Evolutionary conservation across 1,140 invertebrate species (phyloP).

Genomic region (Aethina tumida): DNA sequence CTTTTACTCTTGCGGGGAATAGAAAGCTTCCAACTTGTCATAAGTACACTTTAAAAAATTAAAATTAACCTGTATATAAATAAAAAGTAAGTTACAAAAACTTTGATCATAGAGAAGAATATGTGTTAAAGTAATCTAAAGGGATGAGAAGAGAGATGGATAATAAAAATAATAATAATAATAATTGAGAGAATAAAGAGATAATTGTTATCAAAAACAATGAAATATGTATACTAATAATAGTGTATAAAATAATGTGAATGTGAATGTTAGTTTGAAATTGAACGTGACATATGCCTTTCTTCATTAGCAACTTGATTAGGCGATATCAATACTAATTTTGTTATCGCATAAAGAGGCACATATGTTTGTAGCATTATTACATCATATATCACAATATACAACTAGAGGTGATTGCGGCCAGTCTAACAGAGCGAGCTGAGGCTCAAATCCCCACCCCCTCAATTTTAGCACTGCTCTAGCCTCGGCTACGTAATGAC

Average conservation of each 20-base stretch:
- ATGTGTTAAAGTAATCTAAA: too few relatives aligned
- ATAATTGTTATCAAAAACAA: too few relatives aligned
- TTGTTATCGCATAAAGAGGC: conserved; percentile 33
- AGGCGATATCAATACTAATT: conserved; percentile 34
- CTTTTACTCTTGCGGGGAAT: too few relatives aligned
- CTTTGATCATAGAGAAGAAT: too few relatives aligned
- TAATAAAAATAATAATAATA: too few relatives aligned
- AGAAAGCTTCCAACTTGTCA: too few relatives aligned
- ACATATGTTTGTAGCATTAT: conserved; percentile 36
- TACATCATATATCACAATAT: conserved; percentile 36
- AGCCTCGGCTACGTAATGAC: conserved; percentile 28
- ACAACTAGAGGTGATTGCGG: conserved; percentile 34
- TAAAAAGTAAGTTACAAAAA: too few relatives aligned
- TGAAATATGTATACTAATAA: neutral
- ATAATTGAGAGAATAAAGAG: conserved; percentile 2
- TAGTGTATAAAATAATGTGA: conserved; percentile 14
- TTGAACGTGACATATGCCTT: conserved; percentile 27
- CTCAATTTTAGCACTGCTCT: conserved; percentile 12
- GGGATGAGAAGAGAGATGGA: too few relatives aligned
- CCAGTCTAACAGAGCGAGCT: conserved; percentile 24
- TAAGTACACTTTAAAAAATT: too few relatives aligned
- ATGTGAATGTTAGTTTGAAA: conserved; percentile 24
- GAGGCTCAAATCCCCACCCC: conserved; percentile 16
- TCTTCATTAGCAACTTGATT: conserved; percentile 35
- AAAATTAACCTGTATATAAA: too few relatives aligned